Evolutionary conservation across 2,888 invertebrate species (phyloP).

Genomic region (Formica aserva): DNA sequence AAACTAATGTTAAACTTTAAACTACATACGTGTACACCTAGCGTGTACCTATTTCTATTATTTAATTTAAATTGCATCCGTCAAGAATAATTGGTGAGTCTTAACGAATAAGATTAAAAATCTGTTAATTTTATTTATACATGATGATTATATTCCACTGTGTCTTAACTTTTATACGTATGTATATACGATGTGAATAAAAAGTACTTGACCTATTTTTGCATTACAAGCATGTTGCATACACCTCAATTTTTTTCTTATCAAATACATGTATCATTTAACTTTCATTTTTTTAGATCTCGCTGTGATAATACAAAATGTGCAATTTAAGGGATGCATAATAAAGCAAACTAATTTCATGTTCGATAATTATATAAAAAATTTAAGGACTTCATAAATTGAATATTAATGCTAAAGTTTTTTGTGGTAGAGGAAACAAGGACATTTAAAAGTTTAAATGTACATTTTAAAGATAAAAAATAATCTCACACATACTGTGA

Average conservation of each 20-base stretch:
- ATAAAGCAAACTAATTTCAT: neutral
- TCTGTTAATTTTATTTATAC: neutral
- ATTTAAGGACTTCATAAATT: neutral
- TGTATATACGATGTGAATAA: neutral
- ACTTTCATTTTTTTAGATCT: neutral
- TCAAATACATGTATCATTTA: neutral
- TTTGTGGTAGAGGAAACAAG: neutral
- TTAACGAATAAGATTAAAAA: neutral
- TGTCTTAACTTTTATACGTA: neutral
- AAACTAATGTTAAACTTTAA: neutral
- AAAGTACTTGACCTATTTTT: constrained; percentile 10
- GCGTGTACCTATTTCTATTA: neutral
- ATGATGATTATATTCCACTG: neutral
- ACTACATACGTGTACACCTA: neutral
- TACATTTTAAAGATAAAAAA: neutral
- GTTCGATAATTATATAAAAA: neutral
- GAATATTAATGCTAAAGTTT: neutral
- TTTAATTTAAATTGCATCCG: neutral
- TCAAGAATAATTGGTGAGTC: neutral
- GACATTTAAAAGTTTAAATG: neutral
- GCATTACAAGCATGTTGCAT: neutral
- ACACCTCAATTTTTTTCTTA: neutral
- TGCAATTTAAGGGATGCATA: neutral
- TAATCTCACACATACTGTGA: neutral
- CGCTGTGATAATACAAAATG: neutral